Percentiles rank a stretch among this genome's conserved stretches.
Evolutionary conservation across 2,888 invertebrate genomes (phyloP).

Genomic region (Artemia sinica): DNA sequence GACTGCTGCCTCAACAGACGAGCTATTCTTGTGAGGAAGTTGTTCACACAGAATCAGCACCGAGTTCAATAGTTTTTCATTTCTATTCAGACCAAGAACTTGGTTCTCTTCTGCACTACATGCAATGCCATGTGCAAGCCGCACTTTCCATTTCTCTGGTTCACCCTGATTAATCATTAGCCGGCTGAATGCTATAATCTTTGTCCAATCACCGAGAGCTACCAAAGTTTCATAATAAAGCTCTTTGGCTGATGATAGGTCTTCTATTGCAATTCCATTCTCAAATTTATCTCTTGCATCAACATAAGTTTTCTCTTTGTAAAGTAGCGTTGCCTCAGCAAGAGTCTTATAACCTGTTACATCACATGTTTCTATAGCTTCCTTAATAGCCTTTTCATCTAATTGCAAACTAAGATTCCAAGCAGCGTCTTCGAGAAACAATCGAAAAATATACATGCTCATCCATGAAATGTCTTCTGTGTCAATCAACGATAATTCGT

Average conservation of each 20-base stretch:
- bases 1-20: neutral
- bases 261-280: neutral
- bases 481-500: neutral
- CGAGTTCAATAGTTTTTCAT: too few relatives aligned
- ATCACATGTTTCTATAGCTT: neutral
- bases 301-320: too few relatives aligned
- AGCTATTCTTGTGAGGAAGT: neutral
- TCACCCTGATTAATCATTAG: neutral
- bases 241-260: neutral
- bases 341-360: too few relatives aligned
- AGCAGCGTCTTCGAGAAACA: neutral
- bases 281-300: neutral
- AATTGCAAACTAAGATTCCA: neutral
- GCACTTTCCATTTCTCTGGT: too few relatives aligned
- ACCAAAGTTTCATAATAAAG: neutral
- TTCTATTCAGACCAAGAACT: too few relatives aligned
- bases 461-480: neutral
- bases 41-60: neutral
- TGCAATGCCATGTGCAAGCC: too few relatives aligned
- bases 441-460: neutral
- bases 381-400: neutral
- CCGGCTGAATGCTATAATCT: neutral
- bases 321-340: too few relatives aligned
- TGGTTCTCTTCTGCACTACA: too few relatives aligned
- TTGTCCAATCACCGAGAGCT: neutral